A percentile compares a stretch with the other conserved stretches of the same genome.
phyloP scores from a whole-genome alignment of 2,113 vertebrate species.

The Acinonyx jubatus region DNA sequence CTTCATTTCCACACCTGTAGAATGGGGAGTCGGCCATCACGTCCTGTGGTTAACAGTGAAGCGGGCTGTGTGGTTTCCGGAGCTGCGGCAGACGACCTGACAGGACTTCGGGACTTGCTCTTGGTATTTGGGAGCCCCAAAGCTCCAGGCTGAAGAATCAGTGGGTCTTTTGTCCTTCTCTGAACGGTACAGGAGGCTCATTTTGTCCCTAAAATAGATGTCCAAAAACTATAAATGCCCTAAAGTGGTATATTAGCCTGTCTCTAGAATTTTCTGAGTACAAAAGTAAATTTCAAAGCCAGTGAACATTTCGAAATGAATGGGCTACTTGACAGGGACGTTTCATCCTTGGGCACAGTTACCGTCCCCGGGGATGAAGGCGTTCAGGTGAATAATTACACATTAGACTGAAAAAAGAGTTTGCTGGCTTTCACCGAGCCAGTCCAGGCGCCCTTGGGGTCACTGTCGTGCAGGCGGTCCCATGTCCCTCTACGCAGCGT shows the following conservation, averaged over 20 bases:
- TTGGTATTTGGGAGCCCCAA: neutral
- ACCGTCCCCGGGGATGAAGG: neutral
- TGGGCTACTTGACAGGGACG: neutral
- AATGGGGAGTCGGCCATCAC: rapidly evolving
- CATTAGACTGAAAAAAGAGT: neutral
- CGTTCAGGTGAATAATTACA: neutral
- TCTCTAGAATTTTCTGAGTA: neutral
- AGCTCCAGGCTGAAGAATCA: neutral
- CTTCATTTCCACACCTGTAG: neutral
- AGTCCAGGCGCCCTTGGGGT: neutral
- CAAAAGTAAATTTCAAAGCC: neutral
- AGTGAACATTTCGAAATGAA: neutral
- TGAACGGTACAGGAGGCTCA: neutral
- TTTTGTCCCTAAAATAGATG: neutral
- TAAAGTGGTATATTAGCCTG: neutral
- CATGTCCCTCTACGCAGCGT: rapidly evolving
- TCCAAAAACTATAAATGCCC: neutral
- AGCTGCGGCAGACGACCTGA: too few species aligned
- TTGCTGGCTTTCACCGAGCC: neutral
- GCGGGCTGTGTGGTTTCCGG: neutral
- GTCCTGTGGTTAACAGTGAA: neutral
- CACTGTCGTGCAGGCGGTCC: neutral
- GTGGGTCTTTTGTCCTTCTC: neutral
- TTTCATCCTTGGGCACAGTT: neutral
- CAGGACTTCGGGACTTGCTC: neutral